Evolutionary conservation across 2,113 vertebrate species (phyloP).

Genomic region (Hylia prasina): DNA sequence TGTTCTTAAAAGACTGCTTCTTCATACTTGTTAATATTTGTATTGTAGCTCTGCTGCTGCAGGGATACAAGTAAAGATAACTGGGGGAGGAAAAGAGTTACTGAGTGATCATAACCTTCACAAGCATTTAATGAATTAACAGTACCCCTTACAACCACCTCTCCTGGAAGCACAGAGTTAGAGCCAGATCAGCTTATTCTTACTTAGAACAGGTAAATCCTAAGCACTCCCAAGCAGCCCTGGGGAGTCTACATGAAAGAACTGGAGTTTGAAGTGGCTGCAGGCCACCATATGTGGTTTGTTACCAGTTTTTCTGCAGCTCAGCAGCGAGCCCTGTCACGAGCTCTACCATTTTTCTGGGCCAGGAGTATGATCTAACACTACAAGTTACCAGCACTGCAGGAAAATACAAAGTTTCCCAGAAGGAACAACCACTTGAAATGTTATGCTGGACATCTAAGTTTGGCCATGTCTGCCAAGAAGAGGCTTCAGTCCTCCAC

Average conservation of each 20-base stretch:
- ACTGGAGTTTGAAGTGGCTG: neutral
- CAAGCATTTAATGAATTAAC: neutral
- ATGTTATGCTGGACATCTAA: neutral
- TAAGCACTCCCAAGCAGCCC: neutral
- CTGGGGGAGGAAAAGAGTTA: neutral
- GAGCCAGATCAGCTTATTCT: neutral
- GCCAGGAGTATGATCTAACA: neutral
- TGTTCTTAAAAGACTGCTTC: neutral
- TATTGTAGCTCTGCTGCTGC: neutral
- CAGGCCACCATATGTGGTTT: rapidly evolving
- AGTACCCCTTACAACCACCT: neutral
- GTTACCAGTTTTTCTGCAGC: neutral
- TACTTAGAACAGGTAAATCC: neutral
- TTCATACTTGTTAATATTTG: neutral
- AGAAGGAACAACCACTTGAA: neutral
- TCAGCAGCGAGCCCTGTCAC: rapidly evolving
- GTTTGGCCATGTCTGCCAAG: neutral
- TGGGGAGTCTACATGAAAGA: neutral
- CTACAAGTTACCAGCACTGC: neutral
- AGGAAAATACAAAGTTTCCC: neutral
- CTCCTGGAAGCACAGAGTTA: neutral
- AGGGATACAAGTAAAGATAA: neutral
- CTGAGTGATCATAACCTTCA: neutral
- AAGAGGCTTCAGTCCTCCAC: neutral
- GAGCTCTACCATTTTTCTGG: neutral